These are phyloP conservation scores for Alcedo quadribrachys DNA, from an alignment of 2,797 vertebrate genomes.

Conservation along the genomic window DNA sequence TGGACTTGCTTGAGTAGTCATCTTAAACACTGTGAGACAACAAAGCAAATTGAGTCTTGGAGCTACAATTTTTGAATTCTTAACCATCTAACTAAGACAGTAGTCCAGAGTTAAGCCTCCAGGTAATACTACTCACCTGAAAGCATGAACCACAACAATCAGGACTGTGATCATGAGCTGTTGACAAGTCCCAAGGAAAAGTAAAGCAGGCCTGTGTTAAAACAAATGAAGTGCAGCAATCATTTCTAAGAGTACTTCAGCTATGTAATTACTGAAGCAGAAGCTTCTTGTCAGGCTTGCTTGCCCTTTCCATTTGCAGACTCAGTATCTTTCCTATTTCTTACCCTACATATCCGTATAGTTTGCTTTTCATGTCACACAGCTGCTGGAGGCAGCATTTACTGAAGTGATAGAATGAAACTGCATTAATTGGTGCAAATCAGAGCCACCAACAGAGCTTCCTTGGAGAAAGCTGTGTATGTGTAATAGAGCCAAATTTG, in stretches of 20 bases:
- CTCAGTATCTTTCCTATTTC: not conserved
- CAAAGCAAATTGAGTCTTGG: not conserved
- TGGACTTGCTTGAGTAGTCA: not conserved
- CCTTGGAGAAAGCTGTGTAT: not conserved
- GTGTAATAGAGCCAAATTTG: not conserved
- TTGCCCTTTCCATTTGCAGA: not conserved
- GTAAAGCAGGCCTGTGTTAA: not conserved
- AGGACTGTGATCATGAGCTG: not conserved
- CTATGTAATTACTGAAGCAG: not conserved
- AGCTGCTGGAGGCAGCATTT: not conserved
- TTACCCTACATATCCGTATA: not conserved
- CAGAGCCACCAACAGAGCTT: not conserved
- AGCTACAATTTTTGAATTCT: not conserved
- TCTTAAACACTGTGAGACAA: not conserved
- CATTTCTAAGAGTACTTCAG: not conserved
- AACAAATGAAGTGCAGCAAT: not conserved
- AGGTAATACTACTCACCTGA: not conserved
- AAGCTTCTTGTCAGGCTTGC: not conserved
- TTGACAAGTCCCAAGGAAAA: not conserved
- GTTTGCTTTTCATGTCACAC: not conserved
- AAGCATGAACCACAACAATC: not conserved
- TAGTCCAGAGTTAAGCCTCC: not conserved
- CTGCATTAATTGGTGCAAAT: not conserved
- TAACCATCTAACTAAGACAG: not conserved
- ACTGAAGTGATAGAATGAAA: not conserved